Percentiles rank a stretch among this genome's conserved stretches.
Evolutionary conservation across 2,797 vertebrate genomes (phyloP).

Genomic region (Triplophysa bombifrons): DNA sequence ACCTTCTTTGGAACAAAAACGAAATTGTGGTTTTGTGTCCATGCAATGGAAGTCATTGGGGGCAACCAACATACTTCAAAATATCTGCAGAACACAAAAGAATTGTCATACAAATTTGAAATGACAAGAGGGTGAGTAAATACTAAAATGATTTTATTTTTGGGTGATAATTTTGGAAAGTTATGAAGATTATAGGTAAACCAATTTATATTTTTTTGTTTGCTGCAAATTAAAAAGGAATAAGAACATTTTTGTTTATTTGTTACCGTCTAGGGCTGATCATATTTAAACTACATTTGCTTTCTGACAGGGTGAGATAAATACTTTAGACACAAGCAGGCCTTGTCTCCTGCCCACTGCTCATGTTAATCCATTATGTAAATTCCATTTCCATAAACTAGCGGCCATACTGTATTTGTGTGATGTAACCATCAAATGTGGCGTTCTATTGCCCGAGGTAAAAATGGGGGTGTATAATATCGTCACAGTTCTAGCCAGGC

Average conservation of each 20-base stretch:
- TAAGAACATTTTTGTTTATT: background rate
- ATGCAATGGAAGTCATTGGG: too few species aligned
- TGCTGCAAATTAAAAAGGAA: background rate
- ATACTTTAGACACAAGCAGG: constrained; percentile 37
- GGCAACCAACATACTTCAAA: too few species aligned
- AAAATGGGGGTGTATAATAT: constrained; percentile 5
- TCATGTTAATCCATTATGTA: background rate
- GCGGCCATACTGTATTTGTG: background rate
- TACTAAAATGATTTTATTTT: too few species aligned
- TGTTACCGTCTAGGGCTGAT: background rate
- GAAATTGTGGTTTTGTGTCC: too few species aligned
- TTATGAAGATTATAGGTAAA: too few species aligned
- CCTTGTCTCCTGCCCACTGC: background rate
- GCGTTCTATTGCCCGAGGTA: background rate
- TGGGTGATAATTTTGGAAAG: too few species aligned
- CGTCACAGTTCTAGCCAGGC: background rate
- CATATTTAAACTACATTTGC: background rate
- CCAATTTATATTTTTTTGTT: too few species aligned
- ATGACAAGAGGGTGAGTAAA: too few species aligned
- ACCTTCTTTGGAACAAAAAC: too few species aligned
- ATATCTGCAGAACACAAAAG: too few species aligned
- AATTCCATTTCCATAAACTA: constrained; percentile 3
- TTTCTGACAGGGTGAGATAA: constrained; percentile 20
- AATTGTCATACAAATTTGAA: too few species aligned
- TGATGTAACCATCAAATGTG: constrained; percentile 7